Evolutionary conservation across 2,888 invertebrate species (phyloP), one percentile per base, ranked within the genome.

Genomic region (Amblyjoppa proteus): DNA sequence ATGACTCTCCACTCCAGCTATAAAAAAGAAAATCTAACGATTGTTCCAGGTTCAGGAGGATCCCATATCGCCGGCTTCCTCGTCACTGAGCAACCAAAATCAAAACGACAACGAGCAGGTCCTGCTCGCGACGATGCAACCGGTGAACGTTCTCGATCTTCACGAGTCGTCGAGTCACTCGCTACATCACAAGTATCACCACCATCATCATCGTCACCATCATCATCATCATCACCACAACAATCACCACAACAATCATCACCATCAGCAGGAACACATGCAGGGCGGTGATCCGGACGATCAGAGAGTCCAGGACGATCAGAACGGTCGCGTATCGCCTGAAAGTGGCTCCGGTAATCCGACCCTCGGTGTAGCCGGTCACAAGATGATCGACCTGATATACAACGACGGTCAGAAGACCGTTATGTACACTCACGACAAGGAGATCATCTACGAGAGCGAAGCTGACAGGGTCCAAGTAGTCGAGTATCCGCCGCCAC

Each of bases 351-450:
- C 95, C 84, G 95, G 91, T 94, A 95, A 87, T 94, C 95, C 89
- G 94, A 95, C 88, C 90, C 90, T 95, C 91, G 94, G 93, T 66
- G 96, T 95, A 89, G 94, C 94, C 45, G 96, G 96, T 90, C 96
- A 96, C 93, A 96, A 96, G 92, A 97, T 97, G 89, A 97, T 97
- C 93, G 97, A 97, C 94, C 95, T 97, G 91, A 97, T 97, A 91
- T 97, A 97, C 94, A 97, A 97, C 92, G 97, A 97, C 91, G 97
- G 97, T 69, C 97, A 97, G 92, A 97, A 97, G 93, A 97, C 97
- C 2, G 97, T 97, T 84, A 97, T 97, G 93, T 97, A 97, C 91
- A 97, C 97, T 13, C 96, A 96, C 82, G 97, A 97, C 92, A 97
- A 97, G 92, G 97, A 97, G 93, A 96, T 97, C 68, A 96, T 97